Base-by-base conservation (phyloP, 2,797 vertebrate genomes). In the Borostomias antarcticus region DNA sequence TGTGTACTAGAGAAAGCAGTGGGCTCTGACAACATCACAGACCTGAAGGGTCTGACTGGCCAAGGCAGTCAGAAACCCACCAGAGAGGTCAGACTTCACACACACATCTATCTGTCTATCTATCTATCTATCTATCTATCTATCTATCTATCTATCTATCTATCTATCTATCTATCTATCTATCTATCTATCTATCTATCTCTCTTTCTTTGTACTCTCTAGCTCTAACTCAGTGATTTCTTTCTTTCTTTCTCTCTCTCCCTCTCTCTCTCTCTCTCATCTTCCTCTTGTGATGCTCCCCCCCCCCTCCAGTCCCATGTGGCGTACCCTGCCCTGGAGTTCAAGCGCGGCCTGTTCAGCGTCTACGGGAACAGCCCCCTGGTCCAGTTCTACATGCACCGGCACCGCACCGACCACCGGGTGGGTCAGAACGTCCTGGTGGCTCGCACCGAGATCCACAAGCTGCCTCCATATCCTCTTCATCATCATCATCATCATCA, bases 351-450 rank as follows among this genome's bases (percentile, higher is more conserved):
- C 54, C 37, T 80, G 45, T 90, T 90, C 68, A 86, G 85, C 54
- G n/a, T 85, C 19, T 65, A 19, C 1, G 76, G 85, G 6, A 79
- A 86, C 50, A 85, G 85, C 13, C 78, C 85, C 1, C 69, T 88
- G 68, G 77, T 91, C 9, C 35, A 79, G 13, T 66, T 73, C 70
- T 88, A 83, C 69, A 69, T 88, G 28, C 62, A 68, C 1, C 83
- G 74, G 9, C 69, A 68, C 0, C 35, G 15, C 35, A 25, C 2
- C 37, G 54, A 83, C 64, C 53, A 0, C 1, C 51, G 40, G 9
- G 5, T 64, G 8, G 86, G 85, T 50, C 9, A 52, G 15, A 68
- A 85, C 0, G 33, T 80, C 56, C 52, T 87, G 66, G 59, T 83
- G 21, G 28, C 7, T 48, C 81, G 83, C 73, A 83, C 65, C 10